Conservation (phyloP, 2,888 invertebrate genomes). For the Allolobophora icterica region DNA sequence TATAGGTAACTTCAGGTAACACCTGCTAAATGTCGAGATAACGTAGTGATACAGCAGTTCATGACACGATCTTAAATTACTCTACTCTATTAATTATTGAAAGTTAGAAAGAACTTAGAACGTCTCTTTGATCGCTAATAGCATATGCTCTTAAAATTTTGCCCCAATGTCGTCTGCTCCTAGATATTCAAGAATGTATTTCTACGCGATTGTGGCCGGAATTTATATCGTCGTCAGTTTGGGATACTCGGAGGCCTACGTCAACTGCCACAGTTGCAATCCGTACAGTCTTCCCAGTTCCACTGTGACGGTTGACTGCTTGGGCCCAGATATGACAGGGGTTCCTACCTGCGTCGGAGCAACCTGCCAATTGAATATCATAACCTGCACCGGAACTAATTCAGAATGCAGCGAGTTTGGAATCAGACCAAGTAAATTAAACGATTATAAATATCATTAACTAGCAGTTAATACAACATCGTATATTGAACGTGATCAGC, state of each 20-base stretch:
- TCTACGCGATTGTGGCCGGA: background rate
- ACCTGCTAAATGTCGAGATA: no score
- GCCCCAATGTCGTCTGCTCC: background rate
- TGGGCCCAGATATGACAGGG: background rate
- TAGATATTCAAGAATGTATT: background rate
- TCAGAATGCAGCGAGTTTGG: background rate
- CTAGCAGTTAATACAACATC: no score
- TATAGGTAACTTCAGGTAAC: no score
- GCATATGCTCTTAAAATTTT: no score
- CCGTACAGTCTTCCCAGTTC: background rate
- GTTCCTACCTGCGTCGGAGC: background rate
- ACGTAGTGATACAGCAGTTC: no score
- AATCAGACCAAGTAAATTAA: background rate
- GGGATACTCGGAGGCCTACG: background rate
- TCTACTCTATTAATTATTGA: no score
- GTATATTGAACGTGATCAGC: no score
- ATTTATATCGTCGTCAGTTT: background rate
- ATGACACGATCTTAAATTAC: no score
- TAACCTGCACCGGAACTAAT: background rate
- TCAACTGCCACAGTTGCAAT: background rate
- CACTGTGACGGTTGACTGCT: background rate
- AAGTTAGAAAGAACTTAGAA: no score
- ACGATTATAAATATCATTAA: background rate
- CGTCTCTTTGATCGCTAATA: no score
- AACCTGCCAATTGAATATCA: background rate